phyloP scores from a whole-genome alignment of 2,888 invertebrate genomes.

The Entomobrya multifasciata region DNA sequence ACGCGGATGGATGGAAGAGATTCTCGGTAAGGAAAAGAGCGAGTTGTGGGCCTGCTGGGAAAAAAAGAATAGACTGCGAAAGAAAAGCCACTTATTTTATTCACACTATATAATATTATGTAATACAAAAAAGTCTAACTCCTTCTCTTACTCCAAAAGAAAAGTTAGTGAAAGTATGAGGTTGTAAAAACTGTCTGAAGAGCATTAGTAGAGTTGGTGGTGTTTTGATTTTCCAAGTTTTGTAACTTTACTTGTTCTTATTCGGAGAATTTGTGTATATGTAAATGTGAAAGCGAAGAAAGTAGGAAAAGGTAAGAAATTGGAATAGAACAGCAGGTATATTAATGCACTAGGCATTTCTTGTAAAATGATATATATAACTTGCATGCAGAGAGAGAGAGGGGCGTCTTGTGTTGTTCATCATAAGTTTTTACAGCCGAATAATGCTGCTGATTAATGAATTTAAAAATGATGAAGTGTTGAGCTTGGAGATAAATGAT shows the following conservation, averaged over 20 bases:
- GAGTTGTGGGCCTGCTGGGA: conserved; percentile 62
- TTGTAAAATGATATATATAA: neutral
- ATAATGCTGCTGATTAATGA: conserved; percentile 65
- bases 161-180: conserved; percentile 64
- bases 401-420: conserved; percentile 8
- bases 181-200: conserved; percentile 64
- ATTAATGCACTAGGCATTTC: neutral
- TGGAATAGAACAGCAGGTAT: conserved; percentile 27
- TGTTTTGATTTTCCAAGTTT: conserved; percentile 68
- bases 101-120: conserved; percentile 58
- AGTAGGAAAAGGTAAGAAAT: neutral
- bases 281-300: neutral
- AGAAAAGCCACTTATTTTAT: conserved; percentile 65
- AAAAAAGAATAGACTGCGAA: conserved; percentile 57
- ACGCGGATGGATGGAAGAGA: conserved; percentile 67
- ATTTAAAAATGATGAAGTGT: conserved; percentile 68
- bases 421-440: conserved; percentile 49
- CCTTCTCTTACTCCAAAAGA: neutral
- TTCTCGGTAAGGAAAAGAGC: conserved; percentile 46
- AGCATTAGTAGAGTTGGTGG: conserved; percentile 67
- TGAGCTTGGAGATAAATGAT: conserved; percentile 65
- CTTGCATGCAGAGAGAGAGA: neutral
- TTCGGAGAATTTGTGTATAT: neutral
- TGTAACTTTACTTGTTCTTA: conserved; percentile 48
- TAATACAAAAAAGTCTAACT: conserved; percentile 29